These are phyloP conservation scores for Shinisaurus crocodilurus DNA, from an alignment of 2,113 vertebrate species.

Conservation along the genomic window DNA sequence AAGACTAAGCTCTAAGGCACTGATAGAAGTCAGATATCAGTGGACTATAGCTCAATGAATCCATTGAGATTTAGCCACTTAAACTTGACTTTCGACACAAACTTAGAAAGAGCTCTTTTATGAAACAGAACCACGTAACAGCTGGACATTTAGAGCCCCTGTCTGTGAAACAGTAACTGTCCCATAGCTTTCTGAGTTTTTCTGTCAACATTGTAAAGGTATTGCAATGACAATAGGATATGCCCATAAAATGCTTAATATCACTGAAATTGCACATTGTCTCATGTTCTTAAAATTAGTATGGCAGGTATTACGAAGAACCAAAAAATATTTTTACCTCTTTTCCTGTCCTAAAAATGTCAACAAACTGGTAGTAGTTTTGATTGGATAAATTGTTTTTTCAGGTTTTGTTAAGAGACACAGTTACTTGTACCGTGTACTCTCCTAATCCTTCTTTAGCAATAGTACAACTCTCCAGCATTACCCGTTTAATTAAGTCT, in stretches of 20 bases:
- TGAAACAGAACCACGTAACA: neutral
- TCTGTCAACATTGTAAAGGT: neutral
- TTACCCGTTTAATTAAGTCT: conserved; percentile 73
- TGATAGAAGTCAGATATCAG: neutral
- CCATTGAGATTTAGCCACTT: neutral
- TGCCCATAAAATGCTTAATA: neutral
- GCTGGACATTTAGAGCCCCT: neutral
- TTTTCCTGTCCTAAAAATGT: conserved; percentile 29
- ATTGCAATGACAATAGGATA: neutral
- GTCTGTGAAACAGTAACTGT: neutral
- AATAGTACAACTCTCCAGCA: conserved; percentile 63
- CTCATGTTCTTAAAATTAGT: conserved; percentile 9
- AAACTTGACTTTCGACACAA: neutral
- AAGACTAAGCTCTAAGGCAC: neutral
- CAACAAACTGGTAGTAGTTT: conserved; percentile 39
- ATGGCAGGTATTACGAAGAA: neutral
- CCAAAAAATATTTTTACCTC: neutral
- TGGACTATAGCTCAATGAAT: neutral
- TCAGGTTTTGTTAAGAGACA: conserved; percentile 65
- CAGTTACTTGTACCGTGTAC: conserved; percentile 63
- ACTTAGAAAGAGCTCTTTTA: neutral
- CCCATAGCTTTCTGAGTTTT: neutral
- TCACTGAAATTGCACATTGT: neutral
- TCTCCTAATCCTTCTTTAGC: conserved; percentile 68
- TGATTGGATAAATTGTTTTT: conserved; percentile 51